Evolutionary conservation across 1,140 invertebrate genomes (phyloP).

Genomic region (Brachystomella parvula): DNA sequence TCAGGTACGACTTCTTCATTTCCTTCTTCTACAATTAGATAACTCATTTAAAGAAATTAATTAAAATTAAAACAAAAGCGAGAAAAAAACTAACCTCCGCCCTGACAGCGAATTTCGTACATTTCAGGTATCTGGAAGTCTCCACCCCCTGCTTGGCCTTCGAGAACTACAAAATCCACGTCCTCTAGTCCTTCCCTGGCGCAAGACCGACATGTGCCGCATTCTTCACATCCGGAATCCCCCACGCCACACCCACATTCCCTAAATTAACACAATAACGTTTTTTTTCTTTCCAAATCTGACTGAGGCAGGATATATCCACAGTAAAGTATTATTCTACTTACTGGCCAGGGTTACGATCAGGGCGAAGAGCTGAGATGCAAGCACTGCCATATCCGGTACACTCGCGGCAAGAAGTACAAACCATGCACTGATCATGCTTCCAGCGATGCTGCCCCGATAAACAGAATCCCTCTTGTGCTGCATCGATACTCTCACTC

Average conservation of each 20-base stretch:
- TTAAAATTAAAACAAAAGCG: too few relatives aligned
- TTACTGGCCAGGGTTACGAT: slow-evolving; percentile 78
- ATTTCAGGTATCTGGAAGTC: not conserved
- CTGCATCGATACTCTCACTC: slow-evolving; percentile 30
- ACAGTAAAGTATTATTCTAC: slow-evolving; percentile 42
- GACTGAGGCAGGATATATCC: not conserved
- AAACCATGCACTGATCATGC: slow-evolving; percentile 77
- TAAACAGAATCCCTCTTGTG: slow-evolving; percentile 53
- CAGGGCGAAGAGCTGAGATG: slow-evolving; percentile 64
- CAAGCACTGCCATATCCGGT: slow-evolving; percentile 84
- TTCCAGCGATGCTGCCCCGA: slow-evolving; percentile 68
- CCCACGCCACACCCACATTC: slow-evolving; percentile 92
- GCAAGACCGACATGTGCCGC: slow-evolving; percentile 83
- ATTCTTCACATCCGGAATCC: slow-evolving; percentile 84
- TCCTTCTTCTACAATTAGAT: not conserved
- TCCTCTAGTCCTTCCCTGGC: slow-evolving; percentile 60
- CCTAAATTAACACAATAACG: slow-evolving; percentile 45
- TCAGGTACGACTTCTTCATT: not conserved
- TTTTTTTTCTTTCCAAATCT: not conserved
- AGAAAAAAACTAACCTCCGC: too few relatives aligned
- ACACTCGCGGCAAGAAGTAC: slow-evolving; percentile 83
- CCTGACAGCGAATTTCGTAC: not conserved
- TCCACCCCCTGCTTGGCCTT: slow-evolving; percentile 17
- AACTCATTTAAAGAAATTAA: too few relatives aligned
- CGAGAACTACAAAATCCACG: slow-evolving; percentile 32